A percentile compares a stretch with the other conserved stretches of the same genome.
These are phyloP conservation scores for Sphyrna mokarran DNA, from an alignment of 2,113 vertebrate species.

Conservation along the genomic window DNA sequence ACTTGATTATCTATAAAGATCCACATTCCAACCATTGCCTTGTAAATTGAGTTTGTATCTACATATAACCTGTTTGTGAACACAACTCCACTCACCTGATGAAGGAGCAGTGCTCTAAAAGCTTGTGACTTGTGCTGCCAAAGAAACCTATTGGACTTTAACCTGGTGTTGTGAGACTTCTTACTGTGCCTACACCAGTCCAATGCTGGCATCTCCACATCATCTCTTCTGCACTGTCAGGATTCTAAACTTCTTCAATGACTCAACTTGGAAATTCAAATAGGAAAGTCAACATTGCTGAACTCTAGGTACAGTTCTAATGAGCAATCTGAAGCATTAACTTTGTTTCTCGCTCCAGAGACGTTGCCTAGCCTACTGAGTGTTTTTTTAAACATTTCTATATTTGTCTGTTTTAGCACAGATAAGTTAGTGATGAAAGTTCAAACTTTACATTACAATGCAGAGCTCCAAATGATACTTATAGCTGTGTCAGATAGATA, in stretches of 20 bases:
- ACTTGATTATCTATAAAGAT: too few relatives aligned
- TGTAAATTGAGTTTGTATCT: too few relatives aligned
- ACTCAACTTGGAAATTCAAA: background rate
- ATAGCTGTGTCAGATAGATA: background rate
- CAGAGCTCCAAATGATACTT: background rate
- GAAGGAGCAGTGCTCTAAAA: too few relatives aligned
- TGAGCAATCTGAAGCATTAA: background rate
- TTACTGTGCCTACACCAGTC: too few relatives aligned
- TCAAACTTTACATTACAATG: background rate
- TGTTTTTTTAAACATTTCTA: background rate
- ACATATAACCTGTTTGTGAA: too few relatives aligned
- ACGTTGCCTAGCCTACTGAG: background rate
- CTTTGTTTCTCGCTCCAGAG: background rate
- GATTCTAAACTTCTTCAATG: background rate
- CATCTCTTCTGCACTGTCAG: too few relatives aligned
- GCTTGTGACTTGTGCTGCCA: too few relatives aligned
- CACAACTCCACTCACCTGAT: too few relatives aligned
- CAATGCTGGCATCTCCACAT: too few relatives aligned
- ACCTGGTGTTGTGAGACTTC: too few relatives aligned
- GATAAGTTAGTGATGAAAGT: background rate
- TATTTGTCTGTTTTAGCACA: background rate
- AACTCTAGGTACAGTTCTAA: background rate
- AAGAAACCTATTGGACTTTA: too few relatives aligned
- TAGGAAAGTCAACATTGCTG: background rate
- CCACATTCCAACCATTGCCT: too few relatives aligned